These are phyloP conservation scores for Drosophila tanythrix DNA, from an alignment of 2,888 invertebrate genomes.

Conservation along the genomic window DNA sequence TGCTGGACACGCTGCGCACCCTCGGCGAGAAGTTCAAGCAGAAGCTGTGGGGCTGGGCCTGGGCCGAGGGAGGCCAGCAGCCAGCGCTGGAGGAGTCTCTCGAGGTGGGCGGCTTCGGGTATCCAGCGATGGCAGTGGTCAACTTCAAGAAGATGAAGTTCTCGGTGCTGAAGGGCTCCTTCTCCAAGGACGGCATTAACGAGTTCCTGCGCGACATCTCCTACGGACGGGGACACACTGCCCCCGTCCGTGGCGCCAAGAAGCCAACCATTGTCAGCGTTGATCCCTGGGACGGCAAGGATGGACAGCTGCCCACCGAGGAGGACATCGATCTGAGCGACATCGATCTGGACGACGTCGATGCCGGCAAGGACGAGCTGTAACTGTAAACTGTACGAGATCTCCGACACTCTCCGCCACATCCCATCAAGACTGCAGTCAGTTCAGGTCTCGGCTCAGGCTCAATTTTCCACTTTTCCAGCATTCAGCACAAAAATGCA, in stretches of 20 bases:
- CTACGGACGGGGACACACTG: conserved; percentile 96
- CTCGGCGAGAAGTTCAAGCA: conserved; percentile 96
- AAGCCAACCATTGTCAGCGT: conserved; percentile 89
- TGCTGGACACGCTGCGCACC: conserved; percentile 89
- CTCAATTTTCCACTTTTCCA: conserved; percentile 30
- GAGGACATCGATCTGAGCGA: conserved; percentile 97
- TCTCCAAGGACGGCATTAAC: conserved; percentile 96
- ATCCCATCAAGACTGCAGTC: conserved; percentile 40
- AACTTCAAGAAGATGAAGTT: conserved; percentile 99
- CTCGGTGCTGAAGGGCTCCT: conserved; percentile 96
- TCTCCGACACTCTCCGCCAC: neutral
- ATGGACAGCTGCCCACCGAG: conserved; percentile 91
- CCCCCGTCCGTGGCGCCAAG: conserved; percentile 92
- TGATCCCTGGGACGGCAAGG: conserved; percentile 97
- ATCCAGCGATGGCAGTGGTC: conserved; percentile 98
- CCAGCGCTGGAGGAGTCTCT: conserved; percentile 93
- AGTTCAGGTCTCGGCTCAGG: conserved; percentile 1
- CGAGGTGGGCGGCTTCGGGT: conserved; percentile 98
- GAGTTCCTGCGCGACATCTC: conserved; percentile 97
- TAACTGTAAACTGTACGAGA: conserved; percentile 49
- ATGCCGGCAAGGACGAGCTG: conserved; percentile 84
- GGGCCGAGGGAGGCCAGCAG: conserved; percentile 97
- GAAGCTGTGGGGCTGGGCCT: conserved; percentile 99
- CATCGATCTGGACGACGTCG: conserved; percentile 92
- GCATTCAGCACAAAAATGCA: conserved; percentile 11